Evolutionary conservation across 2,797 vertebrate species (phyloP), one percentile per base, ranked within the genome.

Genomic region (Phataginus tricuspis): DNA sequence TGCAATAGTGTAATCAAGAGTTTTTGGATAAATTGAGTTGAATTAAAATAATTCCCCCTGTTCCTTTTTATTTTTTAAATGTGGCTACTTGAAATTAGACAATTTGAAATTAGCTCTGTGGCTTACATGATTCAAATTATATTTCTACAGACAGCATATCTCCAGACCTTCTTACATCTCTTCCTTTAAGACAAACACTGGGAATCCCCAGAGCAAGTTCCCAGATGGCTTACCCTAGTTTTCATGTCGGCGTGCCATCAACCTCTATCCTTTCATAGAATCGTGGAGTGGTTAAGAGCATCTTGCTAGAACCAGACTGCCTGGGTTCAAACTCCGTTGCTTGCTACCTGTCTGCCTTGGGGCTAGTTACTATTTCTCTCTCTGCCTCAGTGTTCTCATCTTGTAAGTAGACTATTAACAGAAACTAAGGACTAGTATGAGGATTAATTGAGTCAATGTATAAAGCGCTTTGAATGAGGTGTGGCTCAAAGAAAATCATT

Each of bases 11-110:
- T 11, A 39, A 72, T 82, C 49, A 63, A 66, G 25, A 14, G 18
- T n/a, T 82, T 82, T 74, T 51, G 61, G 63, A 82, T 39, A 83
- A 21, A 25, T 8, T 34, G 49, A 49, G 29, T 45, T 89, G 71
- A 92, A 86, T 75, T 63, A 63, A n/a, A 77, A 68, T 29, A 69
- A 85, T 21, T 45, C 64, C 37, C 49, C 5, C 55, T 90, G 7
- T 90, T 69, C 82, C 31, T 93, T 92, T 64, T 51, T 21, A 29
- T 34, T 79, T 61, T 80, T 93, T 85, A 57, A 92, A 79, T 63
- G 25, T 79, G 77, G 21, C 15, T n/a, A 21, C 59, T n/a, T n/a
- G n/a, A n/a, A n/a, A n/a, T n/a, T 37, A 75, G 64, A 59, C 90
- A 66, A 86, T 51, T 49, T 83, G 61, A 82, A 75, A 64, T 83